Percentiles rank a stretch among this genome's conserved stretches.
Conservation (phyloP, 35 echinoderm and acorn worm genomes). For the Hemicentrotus pulcherrimus region DNA sequence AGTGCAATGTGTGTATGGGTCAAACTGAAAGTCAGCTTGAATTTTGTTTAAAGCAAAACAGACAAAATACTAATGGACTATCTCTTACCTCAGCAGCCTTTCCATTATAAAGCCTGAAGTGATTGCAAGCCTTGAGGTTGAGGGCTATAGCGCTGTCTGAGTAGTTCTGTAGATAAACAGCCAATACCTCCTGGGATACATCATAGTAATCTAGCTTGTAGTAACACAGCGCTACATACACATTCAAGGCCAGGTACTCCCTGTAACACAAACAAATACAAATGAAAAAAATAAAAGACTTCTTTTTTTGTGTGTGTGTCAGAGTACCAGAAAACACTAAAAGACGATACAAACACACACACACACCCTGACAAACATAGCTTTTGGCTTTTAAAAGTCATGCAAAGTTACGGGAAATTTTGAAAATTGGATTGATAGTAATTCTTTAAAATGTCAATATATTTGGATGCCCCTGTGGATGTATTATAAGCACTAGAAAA, state of each 20-base stretch:
- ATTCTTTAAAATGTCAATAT: too few species aligned
- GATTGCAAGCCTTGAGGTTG: constrained; percentile 98
- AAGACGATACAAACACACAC: not conserved
- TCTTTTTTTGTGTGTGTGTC: not conserved
- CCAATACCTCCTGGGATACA: constrained; percentile 94
- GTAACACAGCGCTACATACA: constrained; percentile 97
- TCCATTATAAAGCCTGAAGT: constrained; percentile 97
- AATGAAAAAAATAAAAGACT: not conserved
- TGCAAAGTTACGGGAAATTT: too few species aligned
- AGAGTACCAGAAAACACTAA: not conserved
- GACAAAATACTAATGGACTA: not conserved
- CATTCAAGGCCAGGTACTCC: constrained; percentile 94
- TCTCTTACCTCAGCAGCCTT: constrained; percentile 90
- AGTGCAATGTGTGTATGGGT: too few species aligned
- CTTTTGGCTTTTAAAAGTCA: too few species aligned
- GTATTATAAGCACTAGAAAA: too few species aligned
- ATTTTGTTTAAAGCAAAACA: too few species aligned
- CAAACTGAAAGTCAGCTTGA: too few species aligned
- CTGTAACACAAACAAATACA: constrained; percentile 67
- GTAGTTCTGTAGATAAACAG: constrained; percentile 93
- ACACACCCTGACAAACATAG: not conserved
- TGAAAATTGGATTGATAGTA: too few species aligned
- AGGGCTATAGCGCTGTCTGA: constrained; percentile 93
- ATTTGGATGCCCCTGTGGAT: too few species aligned
- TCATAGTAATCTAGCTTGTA: constrained; percentile 99